phyloP scores from a whole-genome alignment of 2,888 invertebrate genomes.

The Dione vanillae region DNA sequence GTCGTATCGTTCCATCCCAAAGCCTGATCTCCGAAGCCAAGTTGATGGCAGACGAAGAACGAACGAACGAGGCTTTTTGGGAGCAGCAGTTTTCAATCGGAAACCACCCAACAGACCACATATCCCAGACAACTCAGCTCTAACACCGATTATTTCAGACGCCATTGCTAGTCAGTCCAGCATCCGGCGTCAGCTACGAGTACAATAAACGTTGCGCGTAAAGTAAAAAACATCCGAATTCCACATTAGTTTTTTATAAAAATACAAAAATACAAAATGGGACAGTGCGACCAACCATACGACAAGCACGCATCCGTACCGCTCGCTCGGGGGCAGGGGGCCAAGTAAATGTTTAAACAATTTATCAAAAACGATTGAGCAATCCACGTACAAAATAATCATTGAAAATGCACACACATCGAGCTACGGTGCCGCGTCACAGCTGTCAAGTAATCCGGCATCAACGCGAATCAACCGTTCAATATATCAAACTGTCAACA shows the following conservation, averaged over 20 bases:
- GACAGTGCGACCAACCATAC: conserved; percentile 80
- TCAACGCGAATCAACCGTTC: background rate
- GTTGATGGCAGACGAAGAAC: too few relatives aligned
- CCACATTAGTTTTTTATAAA: conserved; percentile 82
- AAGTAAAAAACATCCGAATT: conserved; percentile 80
- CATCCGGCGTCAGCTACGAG: conserved; percentile 25
- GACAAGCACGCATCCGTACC: conserved; percentile 70
- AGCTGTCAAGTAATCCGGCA: background rate
- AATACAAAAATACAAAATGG: conserved; percentile 85
- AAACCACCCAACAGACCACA: conserved; percentile 67
- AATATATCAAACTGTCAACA: too few relatives aligned
- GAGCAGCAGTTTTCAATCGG: conserved; percentile 6
- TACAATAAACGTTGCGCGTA: conserved; percentile 68
- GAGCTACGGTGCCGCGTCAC: conserved; percentile 37
- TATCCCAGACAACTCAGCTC: conserved; percentile 80
- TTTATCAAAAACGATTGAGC: conserved; percentile 74
- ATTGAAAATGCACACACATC: conserved; percentile 64
- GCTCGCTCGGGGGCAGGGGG: conserved; percentile 64
- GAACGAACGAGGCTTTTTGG: background rate
- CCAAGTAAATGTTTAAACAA: conserved; percentile 60
- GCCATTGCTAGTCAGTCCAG: too few relatives aligned
- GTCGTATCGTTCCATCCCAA: conserved; percentile 44
- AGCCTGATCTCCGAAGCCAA: too few relatives aligned
- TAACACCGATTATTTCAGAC: conserved; percentile 66
- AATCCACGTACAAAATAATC: conserved; percentile 74